Conservation (phyloP, 2,797 vertebrate genomes). For the Chelidonichthys spinosus region DNA sequence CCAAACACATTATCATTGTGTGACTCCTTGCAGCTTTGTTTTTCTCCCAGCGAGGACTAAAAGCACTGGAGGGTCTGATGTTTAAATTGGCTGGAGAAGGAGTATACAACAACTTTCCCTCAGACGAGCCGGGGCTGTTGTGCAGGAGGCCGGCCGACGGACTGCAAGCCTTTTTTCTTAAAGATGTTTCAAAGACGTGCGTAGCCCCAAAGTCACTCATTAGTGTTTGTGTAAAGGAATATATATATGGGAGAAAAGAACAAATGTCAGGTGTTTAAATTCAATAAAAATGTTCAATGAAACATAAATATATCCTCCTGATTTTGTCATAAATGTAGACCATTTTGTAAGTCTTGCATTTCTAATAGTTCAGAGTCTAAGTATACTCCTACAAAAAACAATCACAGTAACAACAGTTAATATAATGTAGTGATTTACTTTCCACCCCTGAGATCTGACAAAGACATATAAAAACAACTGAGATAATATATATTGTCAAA, state of each 20-base stretch:
- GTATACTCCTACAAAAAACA: not conserved
- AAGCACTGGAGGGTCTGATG: constrained; percentile 65
- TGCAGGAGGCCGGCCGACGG: constrained; percentile 39
- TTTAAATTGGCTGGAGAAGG: constrained; percentile 75
- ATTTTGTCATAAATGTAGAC: not conserved
- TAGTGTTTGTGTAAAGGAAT: not conserved
- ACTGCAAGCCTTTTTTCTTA: constrained; percentile 37
- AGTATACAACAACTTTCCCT: constrained; percentile 61
- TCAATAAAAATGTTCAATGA: not conserved
- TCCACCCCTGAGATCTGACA: not conserved
- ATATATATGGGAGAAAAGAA: not conserved
- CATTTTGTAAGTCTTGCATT: not conserved
- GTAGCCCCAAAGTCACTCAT: constrained; percentile 13
- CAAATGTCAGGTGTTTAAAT: constrained; percentile 6
- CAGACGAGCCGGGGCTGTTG: constrained; percentile 37
- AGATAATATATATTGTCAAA: not conserved
- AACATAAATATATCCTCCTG: not conserved
- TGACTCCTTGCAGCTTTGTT: constrained; percentile 59
- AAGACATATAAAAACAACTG: not conserved
- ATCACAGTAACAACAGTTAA: not conserved
- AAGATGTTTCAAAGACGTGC: constrained; percentile 31
- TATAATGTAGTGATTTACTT: not conserved
- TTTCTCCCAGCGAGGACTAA: constrained; percentile 66
- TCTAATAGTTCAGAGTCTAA: not conserved
- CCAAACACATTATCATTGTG: constrained; percentile 52